A percentile compares a stretch with the other conserved stretches of the same genome.
Conservation (phyloP, 2,797 vertebrate genomes). For the Pithecia hirsuta region DNA sequence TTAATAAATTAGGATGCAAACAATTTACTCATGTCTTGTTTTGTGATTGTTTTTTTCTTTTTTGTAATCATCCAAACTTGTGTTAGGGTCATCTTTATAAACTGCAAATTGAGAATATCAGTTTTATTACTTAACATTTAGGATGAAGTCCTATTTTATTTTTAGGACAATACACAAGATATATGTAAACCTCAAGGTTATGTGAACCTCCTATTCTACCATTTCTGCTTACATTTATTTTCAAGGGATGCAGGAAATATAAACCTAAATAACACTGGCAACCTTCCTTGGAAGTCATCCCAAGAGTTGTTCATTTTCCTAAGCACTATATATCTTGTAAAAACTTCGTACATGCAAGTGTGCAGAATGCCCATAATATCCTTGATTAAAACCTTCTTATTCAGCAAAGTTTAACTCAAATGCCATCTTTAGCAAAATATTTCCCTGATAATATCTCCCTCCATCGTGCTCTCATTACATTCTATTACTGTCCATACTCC, state of each 20-base stretch:
- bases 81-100: neutral
- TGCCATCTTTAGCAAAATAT: neutral
- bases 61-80: neutral
- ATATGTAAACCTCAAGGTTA: neutral
- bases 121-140: neutral
- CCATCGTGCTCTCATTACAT: neutral
- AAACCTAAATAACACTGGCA: neutral
- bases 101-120: neutral
- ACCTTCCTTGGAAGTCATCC: neutral
- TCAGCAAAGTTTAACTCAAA: neutral
- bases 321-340: neutral
- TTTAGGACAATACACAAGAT: neutral
- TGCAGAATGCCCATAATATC: neutral
- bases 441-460: neutral
- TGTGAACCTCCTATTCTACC: neutral
- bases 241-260: neutral
- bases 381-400: conserved; percentile 14
- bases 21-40: neutral
- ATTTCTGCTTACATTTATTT: neutral
- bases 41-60: neutral
- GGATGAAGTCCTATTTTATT: neutral
- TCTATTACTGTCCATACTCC: neutral
- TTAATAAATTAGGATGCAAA: neutral
- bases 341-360: neutral
- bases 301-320: neutral